Base-by-base conservation (phyloP, 2,888 invertebrate genomes). In the Malthinus seriepunctatus region DNA sequence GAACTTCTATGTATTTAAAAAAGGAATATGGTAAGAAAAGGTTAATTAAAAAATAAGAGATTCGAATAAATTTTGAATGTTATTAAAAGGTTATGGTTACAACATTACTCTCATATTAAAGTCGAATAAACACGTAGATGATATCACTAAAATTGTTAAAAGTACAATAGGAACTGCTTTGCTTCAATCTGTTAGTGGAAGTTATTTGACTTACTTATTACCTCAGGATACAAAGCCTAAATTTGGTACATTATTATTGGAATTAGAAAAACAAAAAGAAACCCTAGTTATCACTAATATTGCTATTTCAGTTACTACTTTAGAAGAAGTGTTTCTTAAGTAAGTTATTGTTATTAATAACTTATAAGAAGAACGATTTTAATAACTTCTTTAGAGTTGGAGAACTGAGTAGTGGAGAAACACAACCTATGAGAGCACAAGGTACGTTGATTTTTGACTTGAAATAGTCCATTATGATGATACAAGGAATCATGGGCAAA, bases 311-410 rank as follows among this genome's bases (percentile, higher is more conserved):
- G 86, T 93, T 11, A 93, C 95, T 0, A 95, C 95, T 0, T 82
- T 97, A 70, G 97, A 97, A 76, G 95, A 97, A 78, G 95, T 97
- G 1, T 95, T 95, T 76, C 76, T 95, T 48, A 90, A 86, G 91
- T 77, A 67, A 65, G 91, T 95, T 73, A 82, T 95, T 60, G 80
- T 95, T 83, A 89, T n/a, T 10, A 35, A n/a, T 32, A 6, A 9
- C 8, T 33, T 9, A 1, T 4, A 44, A 23, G 23, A 4, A 8
- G 31, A 50, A 3, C 9, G 15, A 11, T 50, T 52, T 38, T 63
- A 38, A 8, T 12, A 45, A 45, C 23, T 59, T 52, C n/a, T 51
- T 51, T 12, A 64, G 64, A 49, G 62, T 61, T 54, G 62, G 60
- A 15, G 37, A 56, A 42, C 53, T 51, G 50, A 8, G 11, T 33